Evolutionary conservation across 2,888 invertebrate genomes (phyloP), one percentile per base, ranked within the genome.

Genomic region (Drosophila recens): DNA sequence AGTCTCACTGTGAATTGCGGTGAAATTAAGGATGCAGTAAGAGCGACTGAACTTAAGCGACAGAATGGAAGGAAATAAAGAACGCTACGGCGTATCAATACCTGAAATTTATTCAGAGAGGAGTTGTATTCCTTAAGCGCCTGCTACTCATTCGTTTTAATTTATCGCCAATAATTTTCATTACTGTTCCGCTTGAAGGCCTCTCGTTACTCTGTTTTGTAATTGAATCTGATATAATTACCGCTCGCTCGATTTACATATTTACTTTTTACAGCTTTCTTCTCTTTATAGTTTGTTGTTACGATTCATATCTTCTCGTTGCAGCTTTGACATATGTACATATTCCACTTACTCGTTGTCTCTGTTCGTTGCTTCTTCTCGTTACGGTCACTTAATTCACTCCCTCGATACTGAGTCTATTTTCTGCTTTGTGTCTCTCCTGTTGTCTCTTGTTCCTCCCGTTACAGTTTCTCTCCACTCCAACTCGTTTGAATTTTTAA

Each of bases 1-100:
- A 56, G 53, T 33, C 36, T 30, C 23, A 38, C 20, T 53, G 46
- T 10, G 15, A 49, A n/a, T 43, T 54, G 71, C 38, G 68, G 54
- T 56, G 13, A 48, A 51, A 43, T 75, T 42, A 51, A 38, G 49
- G 6, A 52, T 56, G 36, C 57, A 27, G 20, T 11, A n/a, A 9
- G 45, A 51, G 20, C 17, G 17, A 17, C 33, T 30, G 42, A 43
- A 34, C 23, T 45, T 15, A 34, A 45, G 23, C 36, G 45, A 13
- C 27, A 1, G 2, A 30, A 13, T 3, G 2, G 1, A 40, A 42
- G 17, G 27, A 15, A 33, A 4, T 13, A 13, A 8, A 4, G 27
- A 3, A 46, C 3, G 13, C 4, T 13, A 11, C 13, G 23, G 1
- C 6, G 4, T 23, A 23, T 45, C 5, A 23, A 23, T 45, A 45